Evolutionary conservation across 2,113 vertebrate genomes (phyloP).

Genomic region (Prunella himalayana): DNA sequence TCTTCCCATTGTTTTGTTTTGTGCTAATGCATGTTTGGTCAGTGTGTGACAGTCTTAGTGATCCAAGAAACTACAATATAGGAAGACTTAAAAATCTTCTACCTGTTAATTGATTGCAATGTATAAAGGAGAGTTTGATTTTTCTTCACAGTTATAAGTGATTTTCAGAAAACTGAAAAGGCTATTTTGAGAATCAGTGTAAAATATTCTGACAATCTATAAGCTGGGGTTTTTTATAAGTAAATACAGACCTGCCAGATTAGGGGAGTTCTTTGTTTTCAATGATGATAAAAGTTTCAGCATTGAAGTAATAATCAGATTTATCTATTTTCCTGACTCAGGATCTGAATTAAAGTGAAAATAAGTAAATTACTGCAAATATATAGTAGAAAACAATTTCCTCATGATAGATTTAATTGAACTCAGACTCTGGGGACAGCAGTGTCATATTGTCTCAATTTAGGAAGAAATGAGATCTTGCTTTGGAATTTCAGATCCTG

Average conservation of each 20-base stretch:
- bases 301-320: not conserved
- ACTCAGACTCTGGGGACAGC: not conserved
- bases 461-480: not conserved
- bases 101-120: not conserved
- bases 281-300: not conserved
- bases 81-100: not conserved
- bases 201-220: not conserved
- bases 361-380: not conserved
- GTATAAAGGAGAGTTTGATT: not conserved
- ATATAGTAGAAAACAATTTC: not conserved
- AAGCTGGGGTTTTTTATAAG: not conserved
- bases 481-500: not conserved
- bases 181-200: not conserved
- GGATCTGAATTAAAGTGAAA: not conserved
- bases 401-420: not conserved
- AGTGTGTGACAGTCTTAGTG: not conserved
- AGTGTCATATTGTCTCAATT: not conserved
- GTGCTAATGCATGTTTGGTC: not conserved
- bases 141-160: not conserved
- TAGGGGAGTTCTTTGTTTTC: accelerated
- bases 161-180: not conserved
- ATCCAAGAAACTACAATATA: not conserved
- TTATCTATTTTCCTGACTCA: not conserved
- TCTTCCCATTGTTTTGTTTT: not conserved
- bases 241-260: not conserved